Evolutionary conservation across 2,888 invertebrate species (phyloP).

Genomic region (Ormyrus thymus): DNA sequence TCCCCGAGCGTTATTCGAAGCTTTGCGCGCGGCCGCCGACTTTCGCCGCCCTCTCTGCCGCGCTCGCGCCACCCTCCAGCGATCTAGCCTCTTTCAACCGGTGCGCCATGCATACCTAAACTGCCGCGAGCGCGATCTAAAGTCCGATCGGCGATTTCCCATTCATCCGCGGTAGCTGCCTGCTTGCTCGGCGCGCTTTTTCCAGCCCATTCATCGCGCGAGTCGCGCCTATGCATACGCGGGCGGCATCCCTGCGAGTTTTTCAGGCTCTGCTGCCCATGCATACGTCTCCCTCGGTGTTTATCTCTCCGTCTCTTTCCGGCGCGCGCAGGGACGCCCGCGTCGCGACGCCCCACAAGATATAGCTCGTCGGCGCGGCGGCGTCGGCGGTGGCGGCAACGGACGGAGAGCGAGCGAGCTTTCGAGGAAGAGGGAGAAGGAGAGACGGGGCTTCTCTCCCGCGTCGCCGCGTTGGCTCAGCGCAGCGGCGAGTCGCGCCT

Average conservation of each 20-base stretch:
- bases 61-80: neutral
- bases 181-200: no score
- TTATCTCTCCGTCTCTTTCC: constrained; percentile 10
- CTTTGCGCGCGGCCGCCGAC: no score
- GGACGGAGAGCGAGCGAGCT: constrained; percentile 32
- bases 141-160: no score
- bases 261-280: no score
- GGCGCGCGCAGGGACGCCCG: constrained; percentile 58
- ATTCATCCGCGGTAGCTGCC: no score
- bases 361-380: constrained; percentile 35
- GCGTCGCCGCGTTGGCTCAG: constrained; percentile 43
- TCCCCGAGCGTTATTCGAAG: no score
- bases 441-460: constrained; percentile 50
- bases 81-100: constrained; percentile 14
- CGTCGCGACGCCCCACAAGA: constrained; percentile 43
- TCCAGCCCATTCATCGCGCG: constrained; percentile 27
- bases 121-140: no score
- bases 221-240: neutral
- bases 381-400: no score
- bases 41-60: no score
- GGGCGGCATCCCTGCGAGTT: no score
- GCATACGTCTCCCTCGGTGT: neutral
- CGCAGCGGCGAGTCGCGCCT: constrained; percentile 58
- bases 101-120: neutral
- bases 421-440: constrained; percentile 43